phyloP scores from a whole-genome alignment of 2,888 invertebrate genomes.

The Hydraecia micacea region DNA sequence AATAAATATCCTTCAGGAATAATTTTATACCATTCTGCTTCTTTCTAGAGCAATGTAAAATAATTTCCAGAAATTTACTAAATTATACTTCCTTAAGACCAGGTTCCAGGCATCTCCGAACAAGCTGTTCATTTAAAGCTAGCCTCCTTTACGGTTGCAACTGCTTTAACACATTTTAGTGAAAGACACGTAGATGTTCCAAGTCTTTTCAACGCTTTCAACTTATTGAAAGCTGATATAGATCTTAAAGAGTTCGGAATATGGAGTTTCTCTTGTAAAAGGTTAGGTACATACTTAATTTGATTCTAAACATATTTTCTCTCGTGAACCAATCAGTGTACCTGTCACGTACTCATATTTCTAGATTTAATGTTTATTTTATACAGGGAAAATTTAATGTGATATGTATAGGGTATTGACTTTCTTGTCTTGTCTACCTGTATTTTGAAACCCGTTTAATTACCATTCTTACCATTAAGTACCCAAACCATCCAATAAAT shows the following conservation, averaged over 20 bases:
- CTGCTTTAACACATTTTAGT: conserved; percentile 67
- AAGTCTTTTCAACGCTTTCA: conserved; percentile 65
- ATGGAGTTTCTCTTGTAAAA: conserved; percentile 38
- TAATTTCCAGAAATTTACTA: conserved; percentile 18
- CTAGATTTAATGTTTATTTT: conserved; percentile 5
- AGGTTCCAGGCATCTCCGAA: conserved; percentile 1
- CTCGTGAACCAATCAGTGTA: conserved; percentile 21
- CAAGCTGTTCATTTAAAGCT: conserved; percentile 56
- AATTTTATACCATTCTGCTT: not conserved
- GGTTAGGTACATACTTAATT: conserved; percentile 12
- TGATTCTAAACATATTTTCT: conserved; percentile 27
- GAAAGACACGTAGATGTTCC: conserved; percentile 63
- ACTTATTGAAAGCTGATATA: conserved; percentile 67
- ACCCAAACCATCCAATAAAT: too few species aligned
- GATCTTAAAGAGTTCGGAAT: conserved; percentile 46
- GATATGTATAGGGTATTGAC: not conserved
- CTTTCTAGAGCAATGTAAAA: conserved; percentile 2
- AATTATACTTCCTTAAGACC: conserved; percentile 23
- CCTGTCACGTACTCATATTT: conserved; percentile 6
- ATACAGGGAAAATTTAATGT: not conserved
- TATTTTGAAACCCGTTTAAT: not conserved
- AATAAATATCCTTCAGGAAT: not conserved
- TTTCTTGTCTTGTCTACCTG: not conserved
- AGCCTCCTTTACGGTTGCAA: conserved; percentile 59
- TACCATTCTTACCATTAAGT: not conserved